phyloP scores from a whole-genome alignment of 2,888 invertebrate genomes.

The Thumatha senex region DNA sequence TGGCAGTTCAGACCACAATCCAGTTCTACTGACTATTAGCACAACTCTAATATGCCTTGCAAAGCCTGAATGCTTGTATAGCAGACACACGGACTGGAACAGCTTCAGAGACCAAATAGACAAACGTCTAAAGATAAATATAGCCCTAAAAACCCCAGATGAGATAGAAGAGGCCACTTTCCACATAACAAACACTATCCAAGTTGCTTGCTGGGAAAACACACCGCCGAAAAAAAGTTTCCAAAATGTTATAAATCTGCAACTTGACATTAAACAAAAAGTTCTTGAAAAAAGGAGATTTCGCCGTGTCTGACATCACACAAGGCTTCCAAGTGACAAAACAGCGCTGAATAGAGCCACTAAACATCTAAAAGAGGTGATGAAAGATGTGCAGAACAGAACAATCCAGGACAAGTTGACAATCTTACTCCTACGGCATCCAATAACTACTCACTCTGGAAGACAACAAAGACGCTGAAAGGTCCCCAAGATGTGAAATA shows the following conservation, averaged over 20 bases:
- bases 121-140: conserved; percentile 6
- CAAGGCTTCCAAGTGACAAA: conserved; percentile 6
- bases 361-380: no score
- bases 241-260: not conserved
- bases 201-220: conserved; percentile 11
- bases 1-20: conserved; percentile 20
- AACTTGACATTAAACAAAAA: conserved; percentile 1
- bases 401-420: no score
- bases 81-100: conserved; percentile 20
- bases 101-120: conserved; percentile 11
- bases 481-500: not conserved
- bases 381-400: no score
- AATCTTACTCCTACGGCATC: no score
- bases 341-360: not conserved
- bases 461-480: no score
- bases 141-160: conserved; percentile 10
- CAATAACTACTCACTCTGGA: no score
- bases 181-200: conserved; percentile 8
- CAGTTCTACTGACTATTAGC: conserved; percentile 14
- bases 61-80: conserved; percentile 1
- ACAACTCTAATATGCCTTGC: not conserved
- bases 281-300: conserved; percentile 16
- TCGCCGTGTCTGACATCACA: conserved; percentile 19
- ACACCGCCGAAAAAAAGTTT: not conserved
- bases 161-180: conserved; percentile 8